Conservation (phyloP, 2,797 vertebrate species). For the Pipistrellus pygmaeus region DNA sequence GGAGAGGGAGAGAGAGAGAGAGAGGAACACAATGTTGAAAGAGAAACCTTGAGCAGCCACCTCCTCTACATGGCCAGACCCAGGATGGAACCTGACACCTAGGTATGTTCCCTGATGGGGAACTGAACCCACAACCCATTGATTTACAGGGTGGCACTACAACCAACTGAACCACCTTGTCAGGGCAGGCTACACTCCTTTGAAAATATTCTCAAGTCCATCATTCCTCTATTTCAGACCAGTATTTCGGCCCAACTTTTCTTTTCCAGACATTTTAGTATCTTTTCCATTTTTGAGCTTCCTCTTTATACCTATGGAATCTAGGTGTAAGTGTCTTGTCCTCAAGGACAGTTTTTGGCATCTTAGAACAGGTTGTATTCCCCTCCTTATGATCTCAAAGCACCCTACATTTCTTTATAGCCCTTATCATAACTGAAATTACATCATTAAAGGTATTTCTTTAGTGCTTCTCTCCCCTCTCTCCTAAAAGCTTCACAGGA, state of each 20-base stretch:
- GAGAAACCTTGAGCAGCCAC: neutral
- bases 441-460: neutral
- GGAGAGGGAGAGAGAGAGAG: no score
- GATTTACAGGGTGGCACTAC: neutral
- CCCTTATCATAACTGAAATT: neutral
- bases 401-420: neutral
- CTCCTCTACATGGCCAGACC: no score
- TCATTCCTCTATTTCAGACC: neutral
- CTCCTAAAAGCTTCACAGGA: neutral
- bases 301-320: neutral
- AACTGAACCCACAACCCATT: neutral
- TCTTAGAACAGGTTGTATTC: neutral
- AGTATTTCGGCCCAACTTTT: neutral
- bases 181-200: neutral
- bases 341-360: neutral
- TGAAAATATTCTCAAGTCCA: neutral
- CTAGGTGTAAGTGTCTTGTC: neutral
- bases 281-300: neutral
- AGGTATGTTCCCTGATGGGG: neutral
- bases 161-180: neutral
- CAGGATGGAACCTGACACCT: no score
- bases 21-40: neutral
- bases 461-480: neutral
- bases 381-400: neutral
- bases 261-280: neutral